Percentiles rank a stretch among this genome's conserved stretches.
These are phyloP conservation scores for Pristionchus fissidentatus DNA, from an alignment of 2,888 invertebrate genomes.

Conservation along the genomic window DNA sequence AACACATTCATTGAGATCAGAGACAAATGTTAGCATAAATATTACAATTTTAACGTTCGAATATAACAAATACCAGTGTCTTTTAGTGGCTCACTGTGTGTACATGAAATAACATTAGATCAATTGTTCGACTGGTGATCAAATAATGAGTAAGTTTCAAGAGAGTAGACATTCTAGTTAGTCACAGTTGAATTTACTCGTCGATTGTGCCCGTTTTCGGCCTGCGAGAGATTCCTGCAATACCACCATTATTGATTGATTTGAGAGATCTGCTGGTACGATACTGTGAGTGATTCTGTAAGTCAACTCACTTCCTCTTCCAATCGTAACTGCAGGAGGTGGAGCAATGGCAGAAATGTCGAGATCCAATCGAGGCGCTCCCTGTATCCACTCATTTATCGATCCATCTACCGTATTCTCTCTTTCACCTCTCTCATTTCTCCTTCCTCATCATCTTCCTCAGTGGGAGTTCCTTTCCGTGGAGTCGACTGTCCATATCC, in stretches of 20 bases:
- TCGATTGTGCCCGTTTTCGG: conserved; percentile 12
- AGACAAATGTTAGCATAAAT: no score
- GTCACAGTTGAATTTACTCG: conserved; percentile 10
- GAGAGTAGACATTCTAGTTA: no score
- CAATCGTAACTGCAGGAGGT: background rate
- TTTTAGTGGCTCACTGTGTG: background rate
- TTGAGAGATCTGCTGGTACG: no score
- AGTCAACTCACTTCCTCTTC: background rate
- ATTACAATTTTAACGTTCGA: no score
- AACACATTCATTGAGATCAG: no score
- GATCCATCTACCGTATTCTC: background rate
- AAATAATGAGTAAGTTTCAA: no score
- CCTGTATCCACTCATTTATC: background rate
- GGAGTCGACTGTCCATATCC: conserved; percentile 39
- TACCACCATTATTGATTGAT: background rate
- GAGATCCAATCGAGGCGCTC: conserved; percentile 5
- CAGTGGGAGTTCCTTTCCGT: background rate
- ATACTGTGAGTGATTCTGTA: no score
- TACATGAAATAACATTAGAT: background rate
- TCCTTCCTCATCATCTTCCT: background rate
- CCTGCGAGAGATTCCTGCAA: conserved; percentile 3
- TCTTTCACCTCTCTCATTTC: background rate
- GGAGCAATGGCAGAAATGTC: conserved; percentile 42
- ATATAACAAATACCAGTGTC: background rate
- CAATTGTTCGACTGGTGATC: no score